Percentiles rank a stretch among this genome's conserved stretches.
Conservation (phyloP, 2,797 vertebrate species). For the Cottoperca gobio region DNA sequence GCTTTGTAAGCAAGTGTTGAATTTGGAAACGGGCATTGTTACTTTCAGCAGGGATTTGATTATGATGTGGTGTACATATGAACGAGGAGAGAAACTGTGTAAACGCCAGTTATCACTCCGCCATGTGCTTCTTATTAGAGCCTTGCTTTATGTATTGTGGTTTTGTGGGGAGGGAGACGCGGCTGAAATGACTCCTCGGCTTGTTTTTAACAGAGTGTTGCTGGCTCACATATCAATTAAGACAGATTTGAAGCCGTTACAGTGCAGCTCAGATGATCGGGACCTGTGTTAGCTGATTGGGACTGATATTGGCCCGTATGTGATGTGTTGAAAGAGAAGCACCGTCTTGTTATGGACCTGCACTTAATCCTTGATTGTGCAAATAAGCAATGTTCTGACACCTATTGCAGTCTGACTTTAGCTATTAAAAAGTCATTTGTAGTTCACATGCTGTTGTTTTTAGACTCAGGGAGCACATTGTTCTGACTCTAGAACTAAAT, state of each 20-base stretch:
- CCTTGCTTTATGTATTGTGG: slow-evolving; percentile 57
- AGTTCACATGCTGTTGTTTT: background rate
- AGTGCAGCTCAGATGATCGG: slow-evolving; percentile 20
- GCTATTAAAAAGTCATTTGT: background rate
- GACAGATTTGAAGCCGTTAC: slow-evolving; percentile 48
- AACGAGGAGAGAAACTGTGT: slow-evolving; percentile 67
- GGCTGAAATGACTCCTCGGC: slow-evolving; percentile 54
- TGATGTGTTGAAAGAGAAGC: slow-evolving; percentile 13
- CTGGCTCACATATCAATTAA: slow-evolving; percentile 65
- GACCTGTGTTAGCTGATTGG: slow-evolving; percentile 24
- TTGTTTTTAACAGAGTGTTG: slow-evolving; percentile 64
- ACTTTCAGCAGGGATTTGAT: slow-evolving; percentile 70
- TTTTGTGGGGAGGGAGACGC: slow-evolving; percentile 43
- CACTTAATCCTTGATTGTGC: slow-evolving; percentile 16
- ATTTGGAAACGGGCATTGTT: slow-evolving; percentile 72
- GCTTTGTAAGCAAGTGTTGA: slow-evolving; percentile 77
- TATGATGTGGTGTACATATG: slow-evolving; percentile 69
- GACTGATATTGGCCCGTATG: background rate
- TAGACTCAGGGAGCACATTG: background rate
- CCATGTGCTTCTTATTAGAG: slow-evolving; percentile 71
- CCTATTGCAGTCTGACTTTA: background rate
- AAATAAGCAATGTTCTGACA: background rate
- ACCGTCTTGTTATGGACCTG: background rate
- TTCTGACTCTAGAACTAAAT: background rate
- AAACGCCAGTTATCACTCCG: slow-evolving; percentile 54